phyloP scores from a whole-genome alignment of 2,113 vertebrate species.

The Agelaius phoeniceus region DNA sequence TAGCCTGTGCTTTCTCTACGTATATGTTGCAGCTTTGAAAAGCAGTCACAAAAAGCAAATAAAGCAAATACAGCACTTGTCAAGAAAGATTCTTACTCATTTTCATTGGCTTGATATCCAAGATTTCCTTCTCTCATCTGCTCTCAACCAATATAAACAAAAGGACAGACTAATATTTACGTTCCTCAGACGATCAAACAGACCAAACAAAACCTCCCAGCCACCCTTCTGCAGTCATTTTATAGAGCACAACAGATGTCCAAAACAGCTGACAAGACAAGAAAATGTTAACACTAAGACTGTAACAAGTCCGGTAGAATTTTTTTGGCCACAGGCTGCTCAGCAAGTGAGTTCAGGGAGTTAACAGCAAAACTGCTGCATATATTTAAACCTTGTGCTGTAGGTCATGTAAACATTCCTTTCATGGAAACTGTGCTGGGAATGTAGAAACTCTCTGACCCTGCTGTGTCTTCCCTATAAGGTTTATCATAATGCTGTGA shows the following conservation, averaged over 20 bases:
- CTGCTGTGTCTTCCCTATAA: constrained; percentile 66
- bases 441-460: constrained; percentile 71
- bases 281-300: constrained; percentile 57
- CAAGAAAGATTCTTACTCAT: constrained; percentile 23
- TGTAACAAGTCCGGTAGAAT: constrained; percentile 30
- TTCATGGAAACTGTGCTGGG: constrained; percentile 72
- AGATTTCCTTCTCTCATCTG: constrained; percentile 50
- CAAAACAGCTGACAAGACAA: constrained; percentile 69
- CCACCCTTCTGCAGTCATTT: constrained; percentile 43
- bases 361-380: constrained; percentile 75
- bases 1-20: not conserved
- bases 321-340: constrained; percentile 57
- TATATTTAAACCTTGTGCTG: constrained; percentile 76
- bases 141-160: constrained; percentile 51
- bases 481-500: constrained; percentile 70
- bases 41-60: constrained; percentile 13
- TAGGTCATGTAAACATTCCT: constrained; percentile 78
- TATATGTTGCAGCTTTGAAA: constrained; percentile 1
- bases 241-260: constrained; percentile 66
- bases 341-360: constrained; percentile 72
- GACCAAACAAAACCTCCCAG: constrained; percentile 59
- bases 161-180: constrained; percentile 69
- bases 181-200: constrained; percentile 39
- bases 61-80: not conserved
- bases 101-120: constrained; percentile 48